phyloP scores from a whole-genome alignment of 2,797 vertebrate species.

The Syndactyla subalaris region DNA sequence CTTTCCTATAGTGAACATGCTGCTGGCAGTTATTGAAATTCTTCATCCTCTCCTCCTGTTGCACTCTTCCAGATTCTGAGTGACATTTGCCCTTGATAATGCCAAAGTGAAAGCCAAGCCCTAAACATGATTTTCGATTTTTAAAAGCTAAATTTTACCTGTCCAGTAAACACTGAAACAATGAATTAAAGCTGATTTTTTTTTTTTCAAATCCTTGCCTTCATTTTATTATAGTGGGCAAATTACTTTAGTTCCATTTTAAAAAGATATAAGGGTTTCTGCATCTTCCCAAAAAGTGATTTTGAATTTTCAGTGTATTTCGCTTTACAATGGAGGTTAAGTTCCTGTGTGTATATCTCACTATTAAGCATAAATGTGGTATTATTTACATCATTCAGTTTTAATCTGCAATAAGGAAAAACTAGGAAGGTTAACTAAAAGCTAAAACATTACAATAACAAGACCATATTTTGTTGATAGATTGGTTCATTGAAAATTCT shows the following conservation, averaged over 20 bases:
- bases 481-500: neutral
- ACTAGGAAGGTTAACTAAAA: neutral
- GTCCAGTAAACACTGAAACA: neutral
- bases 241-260: neutral
- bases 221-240: fast-evolving
- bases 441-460: neutral
- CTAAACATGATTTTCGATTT: neutral
- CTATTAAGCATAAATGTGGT: neutral
- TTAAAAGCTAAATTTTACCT: neutral
- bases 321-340: neutral
- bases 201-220: neutral
- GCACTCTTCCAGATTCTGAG: neutral
- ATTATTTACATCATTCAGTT: neutral
- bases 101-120: neutral
- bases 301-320: neutral
- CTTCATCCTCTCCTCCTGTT: neutral
- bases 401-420: neutral
- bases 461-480: neutral
- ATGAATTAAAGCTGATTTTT: neutral
- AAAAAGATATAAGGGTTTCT: neutral
- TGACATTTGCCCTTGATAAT: neutral
- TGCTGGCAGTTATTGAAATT: neutral
- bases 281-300: neutral
- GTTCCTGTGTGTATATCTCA: neutral
- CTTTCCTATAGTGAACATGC: neutral